Conservation (phyloP, 2,888 invertebrate species). For the Amphiduros pacificus region DNA sequence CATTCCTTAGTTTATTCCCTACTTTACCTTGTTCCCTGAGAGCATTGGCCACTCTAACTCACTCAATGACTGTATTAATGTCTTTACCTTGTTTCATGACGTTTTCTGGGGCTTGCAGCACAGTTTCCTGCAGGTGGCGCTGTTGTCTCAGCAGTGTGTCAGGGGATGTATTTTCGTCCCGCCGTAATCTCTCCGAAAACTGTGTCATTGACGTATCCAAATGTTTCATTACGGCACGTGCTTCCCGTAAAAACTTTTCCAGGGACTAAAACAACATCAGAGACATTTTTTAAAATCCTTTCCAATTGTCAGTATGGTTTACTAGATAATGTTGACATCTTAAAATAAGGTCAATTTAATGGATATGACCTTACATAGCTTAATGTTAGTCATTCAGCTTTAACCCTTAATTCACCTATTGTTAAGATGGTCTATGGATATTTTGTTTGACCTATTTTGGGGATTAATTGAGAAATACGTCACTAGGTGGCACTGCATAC, state of each 20-base stretch:
- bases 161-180: constrained; percentile 60
- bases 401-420: not conserved
- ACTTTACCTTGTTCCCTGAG: too few species aligned
- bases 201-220: constrained; percentile 65
- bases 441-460: too few species aligned
- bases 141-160: constrained; percentile 48
- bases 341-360: too few species aligned
- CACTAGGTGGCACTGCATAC: too few species aligned
- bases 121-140: constrained; percentile 44
- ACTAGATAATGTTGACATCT: too few species aligned
- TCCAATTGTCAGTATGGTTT: too few species aligned
- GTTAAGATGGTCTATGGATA: not conserved
- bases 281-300: too few species aligned
- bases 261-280: too few species aligned
- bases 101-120: constrained; percentile 40
- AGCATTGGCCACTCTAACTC: too few species aligned
- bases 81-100: constrained; percentile 45
- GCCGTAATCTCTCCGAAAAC: constrained; percentile 65
- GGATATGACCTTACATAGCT: too few species aligned
- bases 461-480: too few species aligned
- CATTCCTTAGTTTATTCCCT: too few species aligned
- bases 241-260: constrained; percentile 70
- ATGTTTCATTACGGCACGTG: constrained; percentile 66
- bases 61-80: not conserved
- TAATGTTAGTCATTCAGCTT: not conserved